phyloP scores from a whole-genome alignment of 2,888 invertebrate genomes.

The Chironomus riparius region DNA sequence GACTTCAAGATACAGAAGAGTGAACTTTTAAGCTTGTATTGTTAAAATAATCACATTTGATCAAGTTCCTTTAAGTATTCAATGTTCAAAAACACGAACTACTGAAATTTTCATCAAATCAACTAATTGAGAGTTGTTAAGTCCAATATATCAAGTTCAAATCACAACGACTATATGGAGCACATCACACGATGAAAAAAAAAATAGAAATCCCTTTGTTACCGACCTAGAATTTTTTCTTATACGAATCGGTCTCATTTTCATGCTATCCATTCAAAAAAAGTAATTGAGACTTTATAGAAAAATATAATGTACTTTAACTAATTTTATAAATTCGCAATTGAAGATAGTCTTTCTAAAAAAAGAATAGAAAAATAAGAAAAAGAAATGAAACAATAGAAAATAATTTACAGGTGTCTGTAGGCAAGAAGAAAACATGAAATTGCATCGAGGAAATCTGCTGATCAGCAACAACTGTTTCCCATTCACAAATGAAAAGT shows the following conservation, averaged over 20 bases:
- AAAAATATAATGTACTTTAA: neutral
- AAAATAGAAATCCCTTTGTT: neutral
- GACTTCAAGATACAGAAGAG: too few relatives aligned
- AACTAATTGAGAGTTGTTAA: too few relatives aligned
- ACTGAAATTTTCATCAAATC: too few relatives aligned
- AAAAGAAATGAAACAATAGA: neutral
- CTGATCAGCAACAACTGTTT: neutral
- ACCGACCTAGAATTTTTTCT: constrained; percentile 19
- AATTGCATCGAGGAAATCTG: neutral
- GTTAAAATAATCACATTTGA: too few relatives aligned
- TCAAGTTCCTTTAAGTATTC: too few relatives aligned
- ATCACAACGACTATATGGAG: neutral
- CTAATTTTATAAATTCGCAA: too few relatives aligned
- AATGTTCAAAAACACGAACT: too few relatives aligned
- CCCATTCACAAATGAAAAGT: neutral
- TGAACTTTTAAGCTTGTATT: too few relatives aligned
- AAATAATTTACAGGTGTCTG: neutral
- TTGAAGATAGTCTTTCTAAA: neutral
- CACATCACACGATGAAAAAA: neutral
- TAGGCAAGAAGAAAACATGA: neutral
- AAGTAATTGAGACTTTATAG: neutral
- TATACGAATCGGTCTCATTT: constrained; percentile 17
- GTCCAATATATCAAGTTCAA: too few relatives aligned
- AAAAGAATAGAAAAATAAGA: neutral
- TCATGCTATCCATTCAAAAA: constrained; percentile 7